Base-by-base conservation (phyloP, 2,888 invertebrate genomes). In the Drosophila macrospina region DNA sequence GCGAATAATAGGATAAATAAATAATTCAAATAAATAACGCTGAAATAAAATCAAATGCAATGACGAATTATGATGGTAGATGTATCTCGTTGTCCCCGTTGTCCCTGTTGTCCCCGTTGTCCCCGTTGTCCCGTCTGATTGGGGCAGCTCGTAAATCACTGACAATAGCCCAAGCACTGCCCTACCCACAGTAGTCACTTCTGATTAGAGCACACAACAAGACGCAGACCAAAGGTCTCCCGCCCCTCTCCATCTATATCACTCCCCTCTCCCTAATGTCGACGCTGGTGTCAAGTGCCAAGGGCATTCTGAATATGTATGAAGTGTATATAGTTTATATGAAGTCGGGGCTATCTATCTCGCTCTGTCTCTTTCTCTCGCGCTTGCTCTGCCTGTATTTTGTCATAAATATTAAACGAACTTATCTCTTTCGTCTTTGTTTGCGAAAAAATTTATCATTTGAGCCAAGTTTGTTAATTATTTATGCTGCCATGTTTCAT, bases 361-460 rank as follows among this genome's bases (percentile, higher is more conserved):
- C n/a, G 2, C n/a, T 52, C 52, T 10, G 4, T 5, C 8, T 34
- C 30, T 13, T 24, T 54, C 32, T 6, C 4, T 34, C n/a, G n/a
- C 39, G 44, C 13, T 28, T 15, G 28, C 20, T 37, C 10, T 16
- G 10, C n/a, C 36, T 32, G 57, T 48, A 45, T 62, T 75, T 80
- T 91, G 91, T 91, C 92, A 92, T 92, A 92, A 92, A 92, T 92
- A 92, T 92, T 92, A 91, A 91, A 91, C 89, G 89, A 91, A 91
- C 91, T 91, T 91, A 91, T 91, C 91, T 89, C 76, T 67, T 78
- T 75, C 67, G 68, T 69, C 78, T 75, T 65, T 75, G 74, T 80
- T 75, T 79, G 74, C 73, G 63, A 74, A 80, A 83, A 86, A 86
- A 88, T 89, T 86, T 90, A 90, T 82, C 78, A 86, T 83, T 89